These are phyloP conservation scores for Bucorvus abyssinicus DNA, from an alignment of 2,797 vertebrate species.

Conservation along the genomic window DNA sequence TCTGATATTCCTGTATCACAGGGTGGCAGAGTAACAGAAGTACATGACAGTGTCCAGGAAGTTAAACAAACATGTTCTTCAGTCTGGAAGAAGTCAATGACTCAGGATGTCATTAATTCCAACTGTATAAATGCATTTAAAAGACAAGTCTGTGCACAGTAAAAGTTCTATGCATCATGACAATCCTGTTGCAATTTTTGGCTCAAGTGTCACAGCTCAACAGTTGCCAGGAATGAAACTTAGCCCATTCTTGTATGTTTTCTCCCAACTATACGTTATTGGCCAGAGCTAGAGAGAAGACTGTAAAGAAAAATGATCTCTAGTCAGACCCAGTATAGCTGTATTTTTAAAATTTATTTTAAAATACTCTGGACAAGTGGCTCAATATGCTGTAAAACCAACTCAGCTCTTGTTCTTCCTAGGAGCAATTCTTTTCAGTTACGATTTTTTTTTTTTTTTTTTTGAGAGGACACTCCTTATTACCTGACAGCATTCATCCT, in stretches of 20 bases:
- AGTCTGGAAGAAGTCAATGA: background rate
- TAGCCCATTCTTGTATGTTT: background rate
- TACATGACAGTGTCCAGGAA: background rate
- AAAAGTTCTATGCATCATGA: background rate
- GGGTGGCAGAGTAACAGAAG: background rate
- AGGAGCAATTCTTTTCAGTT: background rate
- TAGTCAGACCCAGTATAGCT: background rate
- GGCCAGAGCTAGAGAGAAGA: background rate
- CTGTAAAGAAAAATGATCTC: background rate
- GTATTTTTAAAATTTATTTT: background rate
- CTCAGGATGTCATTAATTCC: background rate
- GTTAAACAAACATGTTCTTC: background rate
- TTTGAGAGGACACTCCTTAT: background rate
- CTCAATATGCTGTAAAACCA: background rate
- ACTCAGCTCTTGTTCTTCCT: background rate
- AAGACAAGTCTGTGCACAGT: background rate
- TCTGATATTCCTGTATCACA: accelerated
- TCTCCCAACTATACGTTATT: background rate
- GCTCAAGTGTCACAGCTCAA: background rate
- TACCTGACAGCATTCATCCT: background rate
- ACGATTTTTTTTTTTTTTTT: no score
- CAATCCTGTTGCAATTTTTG: background rate
- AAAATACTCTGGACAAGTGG: background rate
- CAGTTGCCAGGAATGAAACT: background rate
- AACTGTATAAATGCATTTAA: background rate